These are phyloP conservation scores for Heterodera schachtii DNA, from an alignment of 1,140 invertebrate species.

Conservation along the genomic window DNA sequence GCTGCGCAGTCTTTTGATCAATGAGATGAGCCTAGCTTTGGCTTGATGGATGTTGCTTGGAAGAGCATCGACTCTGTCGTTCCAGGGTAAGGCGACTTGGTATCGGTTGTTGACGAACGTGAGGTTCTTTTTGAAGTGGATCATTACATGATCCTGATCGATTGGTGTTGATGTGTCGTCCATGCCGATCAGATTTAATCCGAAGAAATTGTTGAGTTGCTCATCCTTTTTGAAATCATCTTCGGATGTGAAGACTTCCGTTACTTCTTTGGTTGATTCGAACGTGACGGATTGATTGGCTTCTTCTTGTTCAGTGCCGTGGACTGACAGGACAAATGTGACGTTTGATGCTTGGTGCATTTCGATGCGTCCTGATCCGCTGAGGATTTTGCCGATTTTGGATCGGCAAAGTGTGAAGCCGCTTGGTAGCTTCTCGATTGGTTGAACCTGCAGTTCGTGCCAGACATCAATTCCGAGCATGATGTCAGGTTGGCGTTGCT, in stretches of 20 bases:
- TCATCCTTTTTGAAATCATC: background rate
- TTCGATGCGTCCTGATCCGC: slow-evolving; percentile 6
- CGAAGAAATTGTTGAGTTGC: background rate
- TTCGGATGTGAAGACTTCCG: background rate
- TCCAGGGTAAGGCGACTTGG: background rate
- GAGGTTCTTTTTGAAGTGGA: slow-evolving; percentile 9
- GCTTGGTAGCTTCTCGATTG: background rate
- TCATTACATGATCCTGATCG: background rate
- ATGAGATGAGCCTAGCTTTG: background rate
- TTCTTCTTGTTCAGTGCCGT: background rate
- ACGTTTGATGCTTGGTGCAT: background rate
- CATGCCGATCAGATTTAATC: background rate
- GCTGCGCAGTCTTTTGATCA: background rate
- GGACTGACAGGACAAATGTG: background rate
- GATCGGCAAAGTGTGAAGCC: background rate
- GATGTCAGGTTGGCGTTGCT: background rate
- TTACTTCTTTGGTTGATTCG: too few relatives aligned
- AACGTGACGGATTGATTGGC: too few relatives aligned
- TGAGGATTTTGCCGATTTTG: background rate
- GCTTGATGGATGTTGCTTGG: background rate
- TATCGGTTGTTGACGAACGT: background rate
- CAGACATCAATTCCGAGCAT: background rate
- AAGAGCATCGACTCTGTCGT: background rate
- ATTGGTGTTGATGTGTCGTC: background rate
- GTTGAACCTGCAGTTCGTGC: slow-evolving; percentile 5